A percentile compares a stretch with the other conserved stretches of the same genome.
Evolutionary conservation across 2,888 invertebrate genomes (phyloP).

Genomic region (Pasiphila rectangulata): DNA sequence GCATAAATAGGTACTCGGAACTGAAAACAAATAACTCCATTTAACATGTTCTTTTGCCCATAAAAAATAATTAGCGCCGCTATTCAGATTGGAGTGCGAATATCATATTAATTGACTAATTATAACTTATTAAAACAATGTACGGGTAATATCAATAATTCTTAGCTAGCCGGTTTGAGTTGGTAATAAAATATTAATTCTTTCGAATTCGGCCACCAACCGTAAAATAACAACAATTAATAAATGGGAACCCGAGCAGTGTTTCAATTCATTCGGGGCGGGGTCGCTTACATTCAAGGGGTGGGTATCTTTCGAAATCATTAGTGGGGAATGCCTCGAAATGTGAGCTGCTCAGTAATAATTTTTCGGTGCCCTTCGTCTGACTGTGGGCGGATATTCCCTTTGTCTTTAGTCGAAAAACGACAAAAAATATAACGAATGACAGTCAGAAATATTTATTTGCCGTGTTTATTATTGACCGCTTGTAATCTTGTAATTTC

Average conservation of each 20-base stretch:
- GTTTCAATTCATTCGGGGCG: conserved; percentile 79
- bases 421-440: conserved; percentile 59
- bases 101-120: conserved; percentile 23
- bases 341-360: conserved; percentile 69
- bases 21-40: conserved; percentile 39
- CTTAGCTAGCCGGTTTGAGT: conserved; percentile 7
- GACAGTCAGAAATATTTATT: conserved; percentile 74
- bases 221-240: conserved; percentile 76
- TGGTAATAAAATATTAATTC: conserved; percentile 21
- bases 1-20: conserved; percentile 32
- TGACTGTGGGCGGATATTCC: conserved; percentile 72
- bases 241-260: conserved; percentile 67
- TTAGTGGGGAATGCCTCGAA: conserved; percentile 75
- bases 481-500: conserved; percentile 70
- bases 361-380: conserved; percentile 69
- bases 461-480: conserved; percentile 57
- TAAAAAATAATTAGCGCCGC: conserved; percentile 29
- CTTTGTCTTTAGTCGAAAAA: conserved; percentile 73
- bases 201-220: conserved; percentile 54
- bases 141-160: conserved; percentile 17
- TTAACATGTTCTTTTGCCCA: conserved; percentile 34
- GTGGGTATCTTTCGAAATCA: conserved; percentile 78
- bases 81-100: conserved; percentile 16
- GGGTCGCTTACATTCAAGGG: conserved; percentile 79
- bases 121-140: conserved; percentile 18